A percentile compares a stretch with the other conserved stretches of the same genome.
phyloP scores from a whole-genome alignment of 1,140 invertebrate genomes.

The Charaxes varanes region DNA sequence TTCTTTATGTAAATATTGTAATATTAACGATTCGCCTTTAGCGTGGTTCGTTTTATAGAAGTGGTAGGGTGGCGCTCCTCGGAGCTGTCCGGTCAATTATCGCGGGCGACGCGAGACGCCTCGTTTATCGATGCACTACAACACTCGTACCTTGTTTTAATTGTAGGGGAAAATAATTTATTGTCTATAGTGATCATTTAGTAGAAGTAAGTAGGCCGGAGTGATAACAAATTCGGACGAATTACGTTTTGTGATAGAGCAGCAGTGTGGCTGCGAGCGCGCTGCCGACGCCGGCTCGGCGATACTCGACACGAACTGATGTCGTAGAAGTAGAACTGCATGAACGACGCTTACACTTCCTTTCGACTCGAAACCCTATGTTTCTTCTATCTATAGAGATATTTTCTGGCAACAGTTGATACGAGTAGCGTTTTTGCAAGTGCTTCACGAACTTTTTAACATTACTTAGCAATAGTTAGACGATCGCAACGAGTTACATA shows the following conservation, averaged over 20 bases:
- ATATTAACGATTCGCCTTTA: slow-evolving; percentile 55
- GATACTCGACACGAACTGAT: slow-evolving; percentile 21
- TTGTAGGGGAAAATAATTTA: slow-evolving; percentile 71
- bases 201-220: slow-evolving; percentile 70
- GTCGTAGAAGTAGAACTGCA: slow-evolving; percentile 30
- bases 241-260: slow-evolving; percentile 67
- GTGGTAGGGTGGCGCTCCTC: slow-evolving; percentile 45
- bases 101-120: slow-evolving; percentile 36
- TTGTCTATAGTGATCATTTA: slow-evolving; percentile 70
- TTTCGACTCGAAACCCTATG: slow-evolving; percentile 30
- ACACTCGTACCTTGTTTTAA: slow-evolving; percentile 69
- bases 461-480: slow-evolving; percentile 39
- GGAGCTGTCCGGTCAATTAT: slow-evolving; percentile 65
- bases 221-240: slow-evolving; percentile 67
- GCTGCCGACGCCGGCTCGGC: slow-evolving; percentile 33
- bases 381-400: slow-evolving; percentile 40
- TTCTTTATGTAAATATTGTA: slow-evolving; percentile 71
- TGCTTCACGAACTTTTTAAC: slow-evolving; percentile 41
- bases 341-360: slow-evolving; percentile 41
- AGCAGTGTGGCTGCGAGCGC: slow-evolving; percentile 34
- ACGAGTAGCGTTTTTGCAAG: slow-evolving; percentile 41
- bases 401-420: slow-evolving; percentile 32
- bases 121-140: slow-evolving; percentile 54
- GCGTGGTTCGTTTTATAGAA: slow-evolving; percentile 49
- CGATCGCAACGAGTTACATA: slow-evolving; percentile 43